phyloP scores from a whole-genome alignment of 1,140 invertebrate species.

The Euwallacea fornicatus region DNA sequence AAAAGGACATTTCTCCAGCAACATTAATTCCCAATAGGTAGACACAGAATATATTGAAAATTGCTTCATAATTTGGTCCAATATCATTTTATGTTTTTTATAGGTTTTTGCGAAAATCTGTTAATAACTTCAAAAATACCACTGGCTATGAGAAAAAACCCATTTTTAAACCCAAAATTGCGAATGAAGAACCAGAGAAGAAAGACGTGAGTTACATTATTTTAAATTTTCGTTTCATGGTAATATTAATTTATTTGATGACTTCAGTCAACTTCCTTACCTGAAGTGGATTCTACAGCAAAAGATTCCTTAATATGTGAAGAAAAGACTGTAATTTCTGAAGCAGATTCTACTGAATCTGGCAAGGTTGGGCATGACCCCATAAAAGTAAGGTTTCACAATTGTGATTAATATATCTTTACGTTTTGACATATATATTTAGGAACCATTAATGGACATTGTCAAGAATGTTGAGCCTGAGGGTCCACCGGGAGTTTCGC shows the following conservation, averaged over 20 bases:
- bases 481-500: conserved; percentile 50
- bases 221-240: neutral
- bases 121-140: conserved; percentile 86
- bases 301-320: conserved; percentile 47
- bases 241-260: conserved; percentile 4
- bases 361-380: conserved; percentile 40
- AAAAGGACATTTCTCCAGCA: conserved; percentile 89
- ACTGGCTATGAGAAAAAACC: conserved; percentile 73
- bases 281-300: conserved; percentile 32
- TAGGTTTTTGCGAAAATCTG: conserved; percentile 83
- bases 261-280: conserved; percentile 24
- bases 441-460: conserved; percentile 20
- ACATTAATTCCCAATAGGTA: conserved; percentile 84
- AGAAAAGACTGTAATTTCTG: conserved; percentile 53
- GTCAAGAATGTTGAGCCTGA: conserved; percentile 37
- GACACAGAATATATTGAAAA: neutral
- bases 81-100: conserved; percentile 10
- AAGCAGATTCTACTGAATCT: conserved; percentile 52
- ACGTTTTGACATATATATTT: neutral
- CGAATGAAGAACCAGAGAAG: conserved; percentile 8
- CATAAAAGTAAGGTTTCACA: conserved; percentile 18
- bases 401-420: neutral
- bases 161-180: conserved; percentile 42
- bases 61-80: neutral
- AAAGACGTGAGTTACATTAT: conserved; percentile 24